These are phyloP conservation scores for Marisa cornuarietis DNA, from an alignment of 1,140 invertebrate species.

Conservation along the genomic window DNA sequence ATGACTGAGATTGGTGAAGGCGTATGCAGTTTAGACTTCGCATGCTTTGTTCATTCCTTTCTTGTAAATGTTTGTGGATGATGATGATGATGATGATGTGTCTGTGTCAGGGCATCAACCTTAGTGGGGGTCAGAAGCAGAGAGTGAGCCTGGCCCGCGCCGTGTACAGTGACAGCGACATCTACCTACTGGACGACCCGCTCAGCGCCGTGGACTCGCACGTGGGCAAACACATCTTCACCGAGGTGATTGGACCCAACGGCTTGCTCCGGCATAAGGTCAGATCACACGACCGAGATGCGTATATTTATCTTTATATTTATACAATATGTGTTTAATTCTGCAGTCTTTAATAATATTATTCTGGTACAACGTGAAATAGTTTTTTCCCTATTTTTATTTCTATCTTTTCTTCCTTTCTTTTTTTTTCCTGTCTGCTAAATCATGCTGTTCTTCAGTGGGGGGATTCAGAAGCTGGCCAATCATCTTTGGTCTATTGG, in stretches of 20 bases:
- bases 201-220: conserved; percentile 67
- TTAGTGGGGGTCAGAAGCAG: conserved; percentile 68
- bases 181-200: conserved; percentile 76
- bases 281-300: not conserved
- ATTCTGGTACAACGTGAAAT: too few relatives aligned
- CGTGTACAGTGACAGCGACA: conserved; percentile 69
- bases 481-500: rapidly evolving
- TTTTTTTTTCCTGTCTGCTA: too few relatives aligned
- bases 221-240: conserved; percentile 58
- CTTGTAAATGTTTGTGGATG: too few relatives aligned
- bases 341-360: too few relatives aligned
- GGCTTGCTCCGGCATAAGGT: conserved; percentile 70
- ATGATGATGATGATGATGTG: not conserved
- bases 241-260: conserved; percentile 59
- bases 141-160: conserved; percentile 64
- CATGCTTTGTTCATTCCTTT: too few relatives aligned
- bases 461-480: too few relatives aligned
- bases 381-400: too few relatives aligned
- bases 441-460: too few relatives aligned
- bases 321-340: too few relatives aligned
- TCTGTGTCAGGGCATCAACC: conserved; percentile 38
- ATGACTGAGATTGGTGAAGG: conserved; percentile 70
- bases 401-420: too few relatives aligned
- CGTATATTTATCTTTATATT: too few relatives aligned
- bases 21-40: conserved; percentile 31